These are phyloP conservation scores for Siniperca obscura DNA, from an alignment of 2,797 vertebrate genomes.

Conservation along the genomic window DNA sequence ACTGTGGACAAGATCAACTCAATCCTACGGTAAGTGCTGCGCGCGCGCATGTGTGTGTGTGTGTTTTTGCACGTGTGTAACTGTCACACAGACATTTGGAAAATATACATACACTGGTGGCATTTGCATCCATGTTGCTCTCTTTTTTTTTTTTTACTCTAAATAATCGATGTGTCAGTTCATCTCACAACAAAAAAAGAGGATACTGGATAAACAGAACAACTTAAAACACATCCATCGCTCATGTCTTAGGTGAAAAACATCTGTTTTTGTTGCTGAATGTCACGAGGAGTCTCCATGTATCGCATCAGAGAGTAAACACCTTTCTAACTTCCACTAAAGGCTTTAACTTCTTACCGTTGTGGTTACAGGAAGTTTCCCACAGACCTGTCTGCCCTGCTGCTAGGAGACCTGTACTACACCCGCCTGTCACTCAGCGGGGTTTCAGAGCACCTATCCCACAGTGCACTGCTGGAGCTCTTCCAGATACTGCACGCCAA, in stretches of 20 bases:
- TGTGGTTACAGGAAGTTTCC: slow-evolving; percentile 86
- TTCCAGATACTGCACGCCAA: slow-evolving; percentile 89
- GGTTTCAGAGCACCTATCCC: slow-evolving; percentile 87
- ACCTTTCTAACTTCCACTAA: background rate
- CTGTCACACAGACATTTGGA: no score
- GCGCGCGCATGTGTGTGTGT: no score
- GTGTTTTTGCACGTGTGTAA: no score
- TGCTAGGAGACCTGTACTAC: slow-evolving; percentile 94
- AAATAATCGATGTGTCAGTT: no score
- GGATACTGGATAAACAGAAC: no score
- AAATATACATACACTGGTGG: no score
- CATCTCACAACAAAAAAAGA: no score
- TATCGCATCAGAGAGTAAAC: background rate
- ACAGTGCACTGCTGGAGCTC: slow-evolving; percentile 87
- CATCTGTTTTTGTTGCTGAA: background rate
- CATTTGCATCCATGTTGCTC: no score
- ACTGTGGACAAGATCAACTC: slow-evolving; percentile 88
- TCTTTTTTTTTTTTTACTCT: no score
- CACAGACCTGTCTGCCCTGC: slow-evolving; percentile 87
- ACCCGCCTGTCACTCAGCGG: slow-evolving; percentile 91
- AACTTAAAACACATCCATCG: no score
- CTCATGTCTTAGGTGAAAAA: no score
- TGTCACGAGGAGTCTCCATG: background rate
- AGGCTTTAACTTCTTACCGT: background rate
- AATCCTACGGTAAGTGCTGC: slow-evolving; percentile 83